Evolutionary conservation across 2,888 invertebrate genomes (phyloP).

Genomic region (Drosophila basisetae): DNA sequence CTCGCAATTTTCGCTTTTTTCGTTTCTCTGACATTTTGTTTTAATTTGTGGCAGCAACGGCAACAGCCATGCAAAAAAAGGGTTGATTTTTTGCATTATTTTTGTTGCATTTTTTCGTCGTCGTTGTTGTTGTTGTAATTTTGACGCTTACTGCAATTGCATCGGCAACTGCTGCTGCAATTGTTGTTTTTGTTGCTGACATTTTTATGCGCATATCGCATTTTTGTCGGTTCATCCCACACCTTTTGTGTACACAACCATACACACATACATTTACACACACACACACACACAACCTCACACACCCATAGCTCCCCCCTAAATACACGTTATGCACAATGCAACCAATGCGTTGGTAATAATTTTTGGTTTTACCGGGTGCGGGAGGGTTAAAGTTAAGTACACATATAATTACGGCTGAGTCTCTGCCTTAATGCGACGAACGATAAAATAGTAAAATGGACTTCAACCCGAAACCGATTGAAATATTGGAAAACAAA

Average conservation of each 20-base stretch:
- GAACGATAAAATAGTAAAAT: conserved; percentile 12
- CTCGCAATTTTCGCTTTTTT: conserved; percentile 59
- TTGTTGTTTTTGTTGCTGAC: conserved; percentile 37
- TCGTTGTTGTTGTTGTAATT: conserved; percentile 62
- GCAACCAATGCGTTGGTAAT: conserved; percentile 43
- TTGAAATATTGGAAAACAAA: background rate
- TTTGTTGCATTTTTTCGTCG: conserved; percentile 57
- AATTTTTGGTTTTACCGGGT: conserved; percentile 43
- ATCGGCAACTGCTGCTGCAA: conserved; percentile 54
- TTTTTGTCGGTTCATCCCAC: conserved; percentile 79
- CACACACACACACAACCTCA: conserved; percentile 10
- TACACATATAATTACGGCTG: conserved; percentile 33
- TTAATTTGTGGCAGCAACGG: conserved; percentile 76
- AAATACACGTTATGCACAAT: conserved; percentile 30
- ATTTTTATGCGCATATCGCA: conserved; percentile 74
- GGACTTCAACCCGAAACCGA: conserved; percentile 3
- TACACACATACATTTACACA: conserved; percentile 20
- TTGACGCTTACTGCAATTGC: conserved; percentile 73
- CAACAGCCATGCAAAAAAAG: conserved; percentile 53
- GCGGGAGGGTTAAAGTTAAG: conserved; percentile 27
- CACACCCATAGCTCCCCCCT: background rate
- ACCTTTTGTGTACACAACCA: conserved; percentile 57
- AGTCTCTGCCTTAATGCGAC: conserved; percentile 25
- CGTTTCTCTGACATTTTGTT: conserved; percentile 79
- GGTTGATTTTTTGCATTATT: conserved; percentile 74